Evolutionary conservation across 1,140 invertebrate genomes (phyloP).

Genomic region (Drosophila ambigua): DNA sequence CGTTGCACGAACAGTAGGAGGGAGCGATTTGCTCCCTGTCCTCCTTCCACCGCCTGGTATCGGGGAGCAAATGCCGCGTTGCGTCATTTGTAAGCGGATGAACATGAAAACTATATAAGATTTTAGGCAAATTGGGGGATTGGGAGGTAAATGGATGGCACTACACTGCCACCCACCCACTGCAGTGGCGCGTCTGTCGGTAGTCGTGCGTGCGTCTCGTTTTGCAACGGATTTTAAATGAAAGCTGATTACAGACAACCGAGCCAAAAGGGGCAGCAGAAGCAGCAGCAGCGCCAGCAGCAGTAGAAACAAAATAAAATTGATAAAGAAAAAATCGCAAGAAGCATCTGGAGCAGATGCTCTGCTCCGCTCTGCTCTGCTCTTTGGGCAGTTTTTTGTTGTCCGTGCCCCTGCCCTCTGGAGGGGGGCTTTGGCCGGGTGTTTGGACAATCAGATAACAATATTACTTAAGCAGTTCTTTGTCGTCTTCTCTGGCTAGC

Average conservation of each 20-base stretch:
- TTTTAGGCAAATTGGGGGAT: slow-evolving; percentile 27
- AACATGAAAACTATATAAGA: slow-evolving; percentile 60
- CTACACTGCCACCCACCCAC: neutral
- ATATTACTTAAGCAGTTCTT: slow-evolving; percentile 22
- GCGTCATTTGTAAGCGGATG: slow-evolving; percentile 53
- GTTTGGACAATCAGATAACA: slow-evolving; percentile 20
- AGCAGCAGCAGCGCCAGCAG: neutral
- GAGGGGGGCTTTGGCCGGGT: neutral
- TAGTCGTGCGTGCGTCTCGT: neutral
- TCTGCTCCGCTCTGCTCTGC: neutral
- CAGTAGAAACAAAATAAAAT: neutral
- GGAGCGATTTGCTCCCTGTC: neutral
- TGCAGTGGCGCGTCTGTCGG: neutral
- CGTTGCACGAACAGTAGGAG: neutral
- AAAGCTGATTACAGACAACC: slow-evolving; percentile 57
- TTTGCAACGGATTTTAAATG: slow-evolving; percentile 28
- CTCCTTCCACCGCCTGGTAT: neutral
- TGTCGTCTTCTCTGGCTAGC: neutral
- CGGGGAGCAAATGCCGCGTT: slow-evolving; percentile 22
- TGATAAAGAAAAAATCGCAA: neutral
- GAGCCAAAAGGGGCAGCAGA: slow-evolving; percentile 7
- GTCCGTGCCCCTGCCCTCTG: no score
- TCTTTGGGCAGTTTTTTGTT: no score
- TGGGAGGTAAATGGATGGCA: neutral
- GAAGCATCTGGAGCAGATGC: neutral